Conservation (phyloP, 2,888 invertebrate species). For the Hydrotaea diabolus region DNA sequence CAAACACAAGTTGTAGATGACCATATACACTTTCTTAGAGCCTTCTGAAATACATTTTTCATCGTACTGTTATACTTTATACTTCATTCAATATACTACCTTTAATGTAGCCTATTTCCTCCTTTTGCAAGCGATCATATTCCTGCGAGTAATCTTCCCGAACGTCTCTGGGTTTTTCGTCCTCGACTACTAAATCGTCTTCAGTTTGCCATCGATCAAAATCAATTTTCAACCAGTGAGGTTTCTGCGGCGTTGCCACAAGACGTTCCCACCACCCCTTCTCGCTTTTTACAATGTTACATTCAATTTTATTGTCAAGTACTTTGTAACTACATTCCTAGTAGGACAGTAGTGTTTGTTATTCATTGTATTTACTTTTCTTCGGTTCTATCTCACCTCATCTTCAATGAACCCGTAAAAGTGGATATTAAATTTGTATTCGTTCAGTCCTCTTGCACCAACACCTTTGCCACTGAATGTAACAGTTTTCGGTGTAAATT, state of each 20-base stretch:
- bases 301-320: constrained; percentile 89
- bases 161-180: constrained; percentile 86
- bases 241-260: constrained; percentile 90
- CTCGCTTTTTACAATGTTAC: constrained; percentile 86
- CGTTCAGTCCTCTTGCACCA: constrained; percentile 89
- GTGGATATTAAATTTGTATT: constrained; percentile 83
- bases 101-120: constrained; percentile 89
- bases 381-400: constrained; percentile 65
- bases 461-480: constrained; percentile 88
- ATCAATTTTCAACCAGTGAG: constrained; percentile 95
- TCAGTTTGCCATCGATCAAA: constrained; percentile 95
- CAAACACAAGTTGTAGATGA: constrained; percentile 94
- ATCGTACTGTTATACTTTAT: not conserved
- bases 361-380: not conserved
- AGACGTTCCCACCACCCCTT: constrained; percentile 92
- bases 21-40: constrained; percentile 90
- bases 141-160: constrained; percentile 87
- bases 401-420: constrained; percentile 75
- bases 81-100: constrained; percentile 81
- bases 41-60: constrained; percentile 84
- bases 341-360: not conserved
- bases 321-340: constrained; percentile 84
- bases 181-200: constrained; percentile 82
- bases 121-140: constrained; percentile 87
- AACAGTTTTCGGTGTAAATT: constrained; percentile 85